A percentile compares a stretch with the other conserved stretches of the same genome.
These are phyloP conservation scores for Empis livida DNA, from an alignment of 2,888 invertebrate genomes.

Conservation along the genomic window DNA sequence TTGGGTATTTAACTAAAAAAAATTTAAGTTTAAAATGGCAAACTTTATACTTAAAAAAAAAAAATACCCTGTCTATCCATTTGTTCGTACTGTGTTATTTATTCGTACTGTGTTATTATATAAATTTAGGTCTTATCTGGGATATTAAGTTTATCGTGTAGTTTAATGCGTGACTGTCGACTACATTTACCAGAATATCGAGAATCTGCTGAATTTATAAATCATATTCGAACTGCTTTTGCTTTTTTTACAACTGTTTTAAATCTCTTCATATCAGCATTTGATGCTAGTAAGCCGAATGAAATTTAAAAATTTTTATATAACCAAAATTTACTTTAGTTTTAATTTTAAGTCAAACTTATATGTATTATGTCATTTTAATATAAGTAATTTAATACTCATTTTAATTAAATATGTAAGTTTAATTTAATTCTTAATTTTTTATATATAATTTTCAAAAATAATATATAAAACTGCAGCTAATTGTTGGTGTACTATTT, in stretches of 20 bases:
- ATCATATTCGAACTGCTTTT: slow-evolving; percentile 54
- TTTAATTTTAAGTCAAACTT: no score
- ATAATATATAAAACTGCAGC: slow-evolving; percentile 39
- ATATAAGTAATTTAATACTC: no score
- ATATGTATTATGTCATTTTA: no score
- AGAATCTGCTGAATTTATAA: slow-evolving; percentile 53
- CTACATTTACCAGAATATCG: slow-evolving; percentile 58
- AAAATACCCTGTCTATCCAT: no score
- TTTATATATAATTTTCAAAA: no score
- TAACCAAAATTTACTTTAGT: no score
- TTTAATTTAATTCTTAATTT: background rate
- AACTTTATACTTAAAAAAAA: no score
- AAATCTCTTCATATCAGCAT: slow-evolving; percentile 64
- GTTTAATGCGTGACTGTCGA: slow-evolving; percentile 63
- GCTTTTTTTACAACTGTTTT: slow-evolving; percentile 54
- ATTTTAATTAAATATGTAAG: no score
- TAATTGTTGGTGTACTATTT: slow-evolving; percentile 69
- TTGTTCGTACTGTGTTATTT: no score
- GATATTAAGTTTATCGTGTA: slow-evolving; percentile 55
- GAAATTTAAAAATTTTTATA: background rate
- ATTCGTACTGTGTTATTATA: background rate
- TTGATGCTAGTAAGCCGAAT: slow-evolving; percentile 47
- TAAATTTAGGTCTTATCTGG: slow-evolving; percentile 55
- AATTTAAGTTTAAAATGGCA: no score
- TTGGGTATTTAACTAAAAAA: no score